Percentiles rank a stretch among this genome's conserved stretches.
Evolutionary conservation across 2,797 vertebrate species (phyloP).

Genomic region (Clarias platycephalus): DNA sequence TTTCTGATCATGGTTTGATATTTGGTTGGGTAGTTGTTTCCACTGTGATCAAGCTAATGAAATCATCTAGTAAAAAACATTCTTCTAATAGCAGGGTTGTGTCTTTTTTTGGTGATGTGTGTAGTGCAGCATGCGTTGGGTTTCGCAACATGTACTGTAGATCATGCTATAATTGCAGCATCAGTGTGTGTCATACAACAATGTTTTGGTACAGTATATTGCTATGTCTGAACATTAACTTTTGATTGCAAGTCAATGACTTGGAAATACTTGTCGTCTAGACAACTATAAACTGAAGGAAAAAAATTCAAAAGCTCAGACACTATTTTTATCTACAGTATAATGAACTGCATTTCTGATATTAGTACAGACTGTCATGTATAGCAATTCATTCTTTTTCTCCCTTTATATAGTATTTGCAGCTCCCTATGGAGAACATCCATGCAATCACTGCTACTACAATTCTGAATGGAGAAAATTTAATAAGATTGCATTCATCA

Average conservation of each 20-base stretch:
- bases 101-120: background rate
- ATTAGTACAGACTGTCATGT: background rate
- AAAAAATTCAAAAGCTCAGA: background rate
- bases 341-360: background rate
- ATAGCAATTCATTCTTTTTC: background rate
- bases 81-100: background rate
- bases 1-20: background rate
- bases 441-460: background rate
- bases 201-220: background rate
- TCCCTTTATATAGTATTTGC: background rate
- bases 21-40: background rate
- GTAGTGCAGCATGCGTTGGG: background rate
- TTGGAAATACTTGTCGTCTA: background rate
- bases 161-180: background rate
- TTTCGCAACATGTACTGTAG: background rate
- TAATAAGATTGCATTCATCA: background rate
- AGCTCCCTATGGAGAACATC: conserved; percentile 10
- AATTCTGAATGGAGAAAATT: background rate
- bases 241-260: background rate
- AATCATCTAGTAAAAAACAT: background rate
- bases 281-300: background rate
- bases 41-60: background rate
- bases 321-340: background rate
- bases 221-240: background rate
- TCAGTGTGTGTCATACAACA: background rate